Percentiles rank a stretch among this genome's conserved stretches.
phyloP scores from a whole-genome alignment of 2,888 invertebrate species.

The Mesorhabditis spiculigera region DNA sequence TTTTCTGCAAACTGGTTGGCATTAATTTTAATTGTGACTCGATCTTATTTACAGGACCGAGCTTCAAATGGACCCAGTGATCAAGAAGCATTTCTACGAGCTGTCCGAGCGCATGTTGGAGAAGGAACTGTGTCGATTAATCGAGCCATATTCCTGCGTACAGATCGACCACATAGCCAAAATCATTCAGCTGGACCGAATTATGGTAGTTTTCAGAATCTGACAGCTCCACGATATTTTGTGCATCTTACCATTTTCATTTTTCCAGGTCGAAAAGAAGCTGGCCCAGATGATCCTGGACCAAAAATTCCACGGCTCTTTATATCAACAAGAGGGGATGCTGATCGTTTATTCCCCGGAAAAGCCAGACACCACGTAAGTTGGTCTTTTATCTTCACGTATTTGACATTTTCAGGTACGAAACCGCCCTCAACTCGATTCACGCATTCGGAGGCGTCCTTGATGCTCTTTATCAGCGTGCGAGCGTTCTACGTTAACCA shows the following conservation, averaged over 20 bases:
- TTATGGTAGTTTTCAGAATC: constrained; percentile 6
- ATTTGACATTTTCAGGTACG: constrained; percentile 83
- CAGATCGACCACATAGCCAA: constrained; percentile 64
- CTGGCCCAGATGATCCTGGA: constrained; percentile 99
- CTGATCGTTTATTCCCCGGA: constrained; percentile 94
- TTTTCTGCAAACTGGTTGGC: neutral
- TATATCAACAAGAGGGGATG: constrained; percentile 97
- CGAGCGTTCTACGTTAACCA: constrained; percentile 60
- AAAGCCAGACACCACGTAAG: constrained; percentile 86
- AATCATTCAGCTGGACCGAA: constrained; percentile 58
- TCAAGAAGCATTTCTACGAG: constrained; percentile 92
- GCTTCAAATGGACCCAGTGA: constrained; percentile 69
- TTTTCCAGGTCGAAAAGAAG: constrained; percentile 82
- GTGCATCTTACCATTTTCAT: neutral
- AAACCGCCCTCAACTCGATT: constrained; percentile 92
- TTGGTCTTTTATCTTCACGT: constrained; percentile 76
- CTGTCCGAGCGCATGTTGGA: constrained; percentile 97
- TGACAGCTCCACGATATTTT: neutral
- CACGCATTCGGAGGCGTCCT: constrained; percentile 93
- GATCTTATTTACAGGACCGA: constrained; percentile 33
- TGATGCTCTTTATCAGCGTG: constrained; percentile 96
- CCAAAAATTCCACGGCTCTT: constrained; percentile 75
- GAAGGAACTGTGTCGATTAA: constrained; percentile 94
- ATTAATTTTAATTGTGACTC: neutral
- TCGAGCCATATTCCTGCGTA: constrained; percentile 95